Evolutionary conservation across 1,140 invertebrate genomes (phyloP).

Genomic region (Steinernema khuongi): DNA sequence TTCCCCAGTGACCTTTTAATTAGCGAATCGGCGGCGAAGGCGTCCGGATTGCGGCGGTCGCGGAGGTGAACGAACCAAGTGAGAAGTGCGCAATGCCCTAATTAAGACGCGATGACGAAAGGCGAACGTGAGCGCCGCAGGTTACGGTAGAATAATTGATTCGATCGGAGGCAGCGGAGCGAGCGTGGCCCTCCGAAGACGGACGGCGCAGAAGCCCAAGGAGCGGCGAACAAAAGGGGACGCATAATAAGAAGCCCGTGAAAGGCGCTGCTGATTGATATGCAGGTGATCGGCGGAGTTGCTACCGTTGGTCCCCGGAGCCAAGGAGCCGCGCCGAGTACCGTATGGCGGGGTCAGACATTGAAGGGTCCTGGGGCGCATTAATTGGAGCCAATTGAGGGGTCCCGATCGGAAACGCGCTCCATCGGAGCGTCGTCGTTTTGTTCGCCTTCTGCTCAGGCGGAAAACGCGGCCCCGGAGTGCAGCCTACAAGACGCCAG

Average conservation of each 20-base stretch:
- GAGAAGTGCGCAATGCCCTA: background rate
- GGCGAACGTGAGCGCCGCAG: background rate
- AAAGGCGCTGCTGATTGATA: background rate
- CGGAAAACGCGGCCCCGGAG: slow-evolving; percentile 1
- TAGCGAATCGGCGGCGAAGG: background rate
- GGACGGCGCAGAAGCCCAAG: background rate
- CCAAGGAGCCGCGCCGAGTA: no score
- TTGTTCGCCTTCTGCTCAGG: slow-evolving; percentile 13
- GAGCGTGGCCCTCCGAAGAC: background rate
- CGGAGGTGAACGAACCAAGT: background rate
- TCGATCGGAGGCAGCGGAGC: slow-evolving; percentile 1
- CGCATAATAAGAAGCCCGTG: background rate
- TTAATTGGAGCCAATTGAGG: background rate
- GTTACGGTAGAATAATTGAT: slow-evolving; percentile 13
- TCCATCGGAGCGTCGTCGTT: slow-evolving; percentile 1
- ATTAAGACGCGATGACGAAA: background rate
- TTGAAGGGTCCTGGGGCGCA: background rate
- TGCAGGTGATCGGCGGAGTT: background rate
- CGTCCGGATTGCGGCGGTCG: background rate
- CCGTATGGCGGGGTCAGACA: slow-evolving; percentile 1
- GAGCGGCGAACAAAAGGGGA: background rate
- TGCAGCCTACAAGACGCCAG: background rate
- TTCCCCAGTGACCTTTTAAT: slow-evolving; percentile 2
- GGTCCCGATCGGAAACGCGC: background rate
- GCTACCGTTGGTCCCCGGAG: background rate